Base-by-base conservation (phyloP, 2,113 vertebrate species). In the Beaufortia kweichowensis region DNA sequence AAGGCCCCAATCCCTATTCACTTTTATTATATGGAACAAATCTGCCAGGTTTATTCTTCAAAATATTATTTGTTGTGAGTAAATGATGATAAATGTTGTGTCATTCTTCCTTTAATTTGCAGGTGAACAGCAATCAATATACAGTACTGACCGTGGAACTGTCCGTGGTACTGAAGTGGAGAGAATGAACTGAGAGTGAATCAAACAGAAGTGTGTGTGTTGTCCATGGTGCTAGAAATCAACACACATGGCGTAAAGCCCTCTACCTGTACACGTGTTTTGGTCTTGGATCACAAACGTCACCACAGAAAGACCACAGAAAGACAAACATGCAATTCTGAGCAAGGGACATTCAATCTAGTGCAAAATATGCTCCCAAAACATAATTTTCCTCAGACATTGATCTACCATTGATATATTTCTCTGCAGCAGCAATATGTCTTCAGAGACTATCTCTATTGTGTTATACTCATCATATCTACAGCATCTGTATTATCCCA, bases 131-230 rank as follows among this genome's bases (percentile, higher is more conserved):
- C 6, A 69, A 48, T 69, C 66, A 23, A 29, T n/a, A 50, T n/a
- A 15, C 10, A 48, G 43, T 1, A 19, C 28, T 69, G 7, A 5
- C 31, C 29, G 9, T 55, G 29, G 67, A 69, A 48, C 67, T 69
- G 67, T 3, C 67, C 67, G 17, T 69, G 67, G 67, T 69, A 6
- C 67, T 69, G 67, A 69, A 69, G 29, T 53, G 19, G 48, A 53
- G 19, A 53, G 6, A 21, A 5, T 48, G 41, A 66, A 46, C 12
- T 8, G n/a, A 64, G n/a, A n/a, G n/a, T 46, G 21, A 66, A 66
- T 4, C 39, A 48, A 46, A 66, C 15, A 14, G 41, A 7, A 26
- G 35, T 65, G 62, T 43, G 64, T 39, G 26, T 55, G 12, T 69
- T 69, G 48, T 69, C 67, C 67, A 9, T 55, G 48, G 67, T 69